Percentiles rank a stretch among this genome's conserved stretches.
Evolutionary conservation across 2,113 vertebrate genomes (phyloP).

Genomic region (Chrysochloris asiatica): DNA sequence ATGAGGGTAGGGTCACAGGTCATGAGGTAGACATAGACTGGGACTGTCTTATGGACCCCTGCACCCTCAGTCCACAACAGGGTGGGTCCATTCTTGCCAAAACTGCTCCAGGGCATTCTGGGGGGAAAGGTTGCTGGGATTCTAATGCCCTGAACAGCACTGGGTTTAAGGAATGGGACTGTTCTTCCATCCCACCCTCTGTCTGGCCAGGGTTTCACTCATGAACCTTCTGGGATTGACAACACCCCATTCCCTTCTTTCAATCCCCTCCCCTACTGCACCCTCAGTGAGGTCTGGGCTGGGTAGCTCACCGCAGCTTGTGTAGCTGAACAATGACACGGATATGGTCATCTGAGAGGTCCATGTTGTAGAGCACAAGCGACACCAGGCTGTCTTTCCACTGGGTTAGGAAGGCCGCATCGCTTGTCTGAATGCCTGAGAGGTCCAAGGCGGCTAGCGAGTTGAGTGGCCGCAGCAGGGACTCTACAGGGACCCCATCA

Average conservation of each 20-base stretch:
- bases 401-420: conserved; percentile 92
- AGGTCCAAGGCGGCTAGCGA: conserved; percentile 93
- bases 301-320: conserved; percentile 90
- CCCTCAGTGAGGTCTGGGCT: background rate
- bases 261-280: background rate
- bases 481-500: conserved; percentile 90
- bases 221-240: background rate
- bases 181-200: background rate
- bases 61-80: background rate
- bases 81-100: background rate
- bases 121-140: background rate
- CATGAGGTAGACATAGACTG: conserved; percentile 54
- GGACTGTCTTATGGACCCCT: background rate
- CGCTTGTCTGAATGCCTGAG: conserved; percentile 91
- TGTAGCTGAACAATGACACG: conserved; percentile 90
- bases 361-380: conserved; percentile 97
- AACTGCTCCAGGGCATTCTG: background rate
- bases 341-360: conserved; percentile 95
- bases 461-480: conserved; percentile 89
- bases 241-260: background rate
- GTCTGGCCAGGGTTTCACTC: background rate
- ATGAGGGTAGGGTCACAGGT: conserved; percentile 34
- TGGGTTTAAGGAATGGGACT: background rate
- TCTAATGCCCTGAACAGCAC: background rate
- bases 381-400: conserved; percentile 96